These are phyloP conservation scores for Oophaga sylvatica DNA, from an alignment of 2,797 vertebrate species.

Conservation along the genomic window DNA sequence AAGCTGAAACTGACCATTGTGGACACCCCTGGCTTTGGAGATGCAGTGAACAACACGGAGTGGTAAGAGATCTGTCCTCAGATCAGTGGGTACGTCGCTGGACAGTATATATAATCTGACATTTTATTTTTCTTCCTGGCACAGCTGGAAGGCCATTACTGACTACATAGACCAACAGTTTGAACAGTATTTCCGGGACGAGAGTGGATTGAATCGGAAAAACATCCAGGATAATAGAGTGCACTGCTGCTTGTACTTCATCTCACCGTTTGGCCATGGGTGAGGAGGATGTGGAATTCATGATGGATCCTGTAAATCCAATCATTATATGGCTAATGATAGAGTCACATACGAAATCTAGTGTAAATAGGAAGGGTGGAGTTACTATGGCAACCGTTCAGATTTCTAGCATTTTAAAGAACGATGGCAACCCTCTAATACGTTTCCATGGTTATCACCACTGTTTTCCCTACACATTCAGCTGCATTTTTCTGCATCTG, in stretches of 20 bases:
- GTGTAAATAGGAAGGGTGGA: not conserved
- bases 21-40: constrained; percentile 95
- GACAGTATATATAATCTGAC: not conserved
- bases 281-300: constrained; percentile 66
- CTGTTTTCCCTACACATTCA: not conserved
- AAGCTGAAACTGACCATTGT: constrained; percentile 98
- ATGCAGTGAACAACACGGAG: constrained; percentile 97
- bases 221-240: constrained; percentile 99
- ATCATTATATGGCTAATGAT: not conserved
- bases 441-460: constrained; percentile 2
- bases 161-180: constrained; percentile 99
- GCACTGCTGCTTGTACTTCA: constrained; percentile 98
- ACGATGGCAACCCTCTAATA: not conserved
- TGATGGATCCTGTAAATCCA: not conserved
- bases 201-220: constrained; percentile 96
- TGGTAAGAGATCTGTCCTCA: constrained; percentile 79
- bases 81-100: not conserved
- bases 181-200: constrained; percentile 97
- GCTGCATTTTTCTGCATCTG: not conserved
- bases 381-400: not conserved
- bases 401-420: not conserved
- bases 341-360: not conserved
- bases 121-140: not conserved
- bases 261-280: constrained; percentile 96
- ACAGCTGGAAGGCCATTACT: constrained; percentile 95